phyloP scores from a whole-genome alignment of 2,888 invertebrate genomes.

The Corbicula japonica region DNA sequence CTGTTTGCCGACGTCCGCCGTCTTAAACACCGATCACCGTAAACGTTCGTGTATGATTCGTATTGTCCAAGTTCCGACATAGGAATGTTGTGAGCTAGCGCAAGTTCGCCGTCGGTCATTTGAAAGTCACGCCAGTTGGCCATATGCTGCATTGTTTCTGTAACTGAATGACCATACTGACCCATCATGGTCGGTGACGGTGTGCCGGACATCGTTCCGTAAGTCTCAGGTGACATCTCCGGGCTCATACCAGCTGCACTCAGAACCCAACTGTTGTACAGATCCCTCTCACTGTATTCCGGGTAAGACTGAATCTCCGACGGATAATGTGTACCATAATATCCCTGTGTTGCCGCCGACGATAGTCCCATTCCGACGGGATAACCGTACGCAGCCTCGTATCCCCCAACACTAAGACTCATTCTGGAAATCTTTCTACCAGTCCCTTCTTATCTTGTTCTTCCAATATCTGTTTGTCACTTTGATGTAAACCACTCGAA shows the following conservation, averaged over 20 bases:
- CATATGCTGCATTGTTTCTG: constrained; percentile 50
- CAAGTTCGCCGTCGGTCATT: constrained; percentile 30
- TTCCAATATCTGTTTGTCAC: constrained; percentile 64
- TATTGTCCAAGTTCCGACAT: constrained; percentile 53
- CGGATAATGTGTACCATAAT: constrained; percentile 70
- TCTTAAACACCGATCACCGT: constrained; percentile 77
- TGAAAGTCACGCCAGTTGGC: constrained; percentile 41
- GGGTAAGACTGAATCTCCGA: constrained; percentile 71
- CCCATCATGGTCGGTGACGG: constrained; percentile 47
- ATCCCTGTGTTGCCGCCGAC: constrained; percentile 45
- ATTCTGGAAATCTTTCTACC: constrained; percentile 57
- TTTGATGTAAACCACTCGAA: constrained; percentile 62
- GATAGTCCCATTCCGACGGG: constrained; percentile 74
- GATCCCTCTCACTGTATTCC: constrained; percentile 75
- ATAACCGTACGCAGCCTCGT: constrained; percentile 80
- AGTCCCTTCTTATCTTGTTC: constrained; percentile 59
- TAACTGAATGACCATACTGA: constrained; percentile 10
- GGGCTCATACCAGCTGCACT: constrained; percentile 67
- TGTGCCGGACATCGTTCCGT: constrained; percentile 60
- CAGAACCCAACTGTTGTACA: constrained; percentile 81
- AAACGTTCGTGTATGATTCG: constrained; percentile 68
- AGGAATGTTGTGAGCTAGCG: constrained; percentile 37
- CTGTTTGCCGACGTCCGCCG: constrained; percentile 93
- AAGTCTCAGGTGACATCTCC: constrained; percentile 74
- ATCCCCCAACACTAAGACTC: constrained; percentile 82